phyloP scores from a whole-genome alignment of 2,888 invertebrate genomes.

The Timandra comae region DNA sequence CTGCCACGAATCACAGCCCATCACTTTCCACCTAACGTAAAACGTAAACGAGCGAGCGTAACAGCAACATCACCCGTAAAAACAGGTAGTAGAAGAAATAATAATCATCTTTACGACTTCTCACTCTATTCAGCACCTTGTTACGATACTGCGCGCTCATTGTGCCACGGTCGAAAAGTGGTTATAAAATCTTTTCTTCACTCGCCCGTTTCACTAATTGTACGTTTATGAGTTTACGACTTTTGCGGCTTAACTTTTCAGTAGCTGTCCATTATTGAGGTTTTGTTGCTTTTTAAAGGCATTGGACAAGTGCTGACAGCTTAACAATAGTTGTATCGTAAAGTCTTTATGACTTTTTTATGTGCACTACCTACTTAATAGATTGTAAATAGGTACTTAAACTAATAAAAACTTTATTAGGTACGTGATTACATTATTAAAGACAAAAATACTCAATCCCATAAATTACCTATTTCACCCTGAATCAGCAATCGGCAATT shows the following conservation, averaged over 20 bases:
- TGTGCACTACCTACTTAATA: too few species aligned
- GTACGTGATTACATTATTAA: too few species aligned
- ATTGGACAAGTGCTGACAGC: slow-evolving; percentile 13
- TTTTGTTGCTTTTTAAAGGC: slow-evolving; percentile 51
- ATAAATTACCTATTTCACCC: too few species aligned
- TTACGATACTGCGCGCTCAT: slow-evolving; percentile 76
- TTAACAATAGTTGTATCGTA: slow-evolving; percentile 9
- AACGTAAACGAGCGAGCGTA: slow-evolving; percentile 41
- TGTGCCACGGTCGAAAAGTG: slow-evolving; percentile 70
- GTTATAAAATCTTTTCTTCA: slow-evolving; percentile 78
- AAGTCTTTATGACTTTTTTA: slow-evolving; percentile 17
- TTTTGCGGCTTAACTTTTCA: slow-evolving; percentile 69
- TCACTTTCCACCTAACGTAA: slow-evolving; percentile 45
- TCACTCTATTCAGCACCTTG: slow-evolving; percentile 79
- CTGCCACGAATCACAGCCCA: slow-evolving; percentile 43
- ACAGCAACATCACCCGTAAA: slow-evolving; percentile 65
- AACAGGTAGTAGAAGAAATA: slow-evolving; percentile 79
- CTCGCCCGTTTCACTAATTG: slow-evolving; percentile 75
- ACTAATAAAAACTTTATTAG: too few species aligned
- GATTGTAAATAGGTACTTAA: too few species aligned
- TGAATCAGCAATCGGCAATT: too few species aligned
- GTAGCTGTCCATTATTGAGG: slow-evolving; percentile 58
- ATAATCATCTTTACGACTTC: slow-evolving; percentile 79
- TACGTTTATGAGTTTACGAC: slow-evolving; percentile 76
- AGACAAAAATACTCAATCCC: too few species aligned